Conservation (phyloP, 2,797 vertebrate genomes). For the Loriculus beryllinus region DNA sequence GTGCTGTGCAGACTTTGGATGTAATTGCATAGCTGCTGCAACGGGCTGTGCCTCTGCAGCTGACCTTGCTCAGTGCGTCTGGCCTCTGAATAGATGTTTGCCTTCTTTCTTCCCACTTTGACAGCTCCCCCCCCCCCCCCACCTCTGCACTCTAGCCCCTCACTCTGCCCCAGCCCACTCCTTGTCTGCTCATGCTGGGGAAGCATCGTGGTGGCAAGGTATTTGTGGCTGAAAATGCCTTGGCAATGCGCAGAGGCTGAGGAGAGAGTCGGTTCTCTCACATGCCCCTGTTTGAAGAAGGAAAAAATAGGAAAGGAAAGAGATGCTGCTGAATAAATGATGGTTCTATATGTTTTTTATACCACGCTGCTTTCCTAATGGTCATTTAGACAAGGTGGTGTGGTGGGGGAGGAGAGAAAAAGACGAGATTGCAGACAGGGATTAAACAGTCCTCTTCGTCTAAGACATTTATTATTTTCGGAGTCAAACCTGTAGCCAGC, state of each 20-base stretch:
- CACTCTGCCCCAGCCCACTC: background rate
- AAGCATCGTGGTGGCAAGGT: background rate
- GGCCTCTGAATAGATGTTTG: conserved; percentile 71
- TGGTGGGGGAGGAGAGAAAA: background rate
- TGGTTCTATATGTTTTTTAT: conserved; percentile 3
- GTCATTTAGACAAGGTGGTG: conserved; percentile 50
- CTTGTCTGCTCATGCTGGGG: conserved; percentile 38
- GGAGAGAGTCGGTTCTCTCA: background rate
- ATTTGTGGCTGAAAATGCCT: conserved; percentile 27
- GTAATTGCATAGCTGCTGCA: conserved; percentile 75
- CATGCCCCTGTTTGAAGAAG: background rate
- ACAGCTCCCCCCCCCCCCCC: conserved; percentile 43
- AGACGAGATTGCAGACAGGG: conserved; percentile 52
- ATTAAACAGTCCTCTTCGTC: conserved; percentile 57
- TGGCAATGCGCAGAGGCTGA: background rate
- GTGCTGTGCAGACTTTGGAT: conserved; percentile 70
- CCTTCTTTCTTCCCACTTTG: conserved; percentile 71
- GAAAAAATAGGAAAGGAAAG: background rate
- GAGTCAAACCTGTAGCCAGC: conserved; percentile 48
- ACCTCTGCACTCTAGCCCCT: background rate
- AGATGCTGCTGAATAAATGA: conserved; percentile 33
- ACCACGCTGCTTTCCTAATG: conserved; percentile 10
- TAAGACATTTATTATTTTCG: conserved; percentile 65
- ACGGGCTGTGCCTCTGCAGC: conserved; percentile 56
- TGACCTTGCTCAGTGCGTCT: conserved; percentile 71